Base-by-base conservation (phyloP, 2,888 invertebrate species). In the Spisula subtruncata region DNA sequence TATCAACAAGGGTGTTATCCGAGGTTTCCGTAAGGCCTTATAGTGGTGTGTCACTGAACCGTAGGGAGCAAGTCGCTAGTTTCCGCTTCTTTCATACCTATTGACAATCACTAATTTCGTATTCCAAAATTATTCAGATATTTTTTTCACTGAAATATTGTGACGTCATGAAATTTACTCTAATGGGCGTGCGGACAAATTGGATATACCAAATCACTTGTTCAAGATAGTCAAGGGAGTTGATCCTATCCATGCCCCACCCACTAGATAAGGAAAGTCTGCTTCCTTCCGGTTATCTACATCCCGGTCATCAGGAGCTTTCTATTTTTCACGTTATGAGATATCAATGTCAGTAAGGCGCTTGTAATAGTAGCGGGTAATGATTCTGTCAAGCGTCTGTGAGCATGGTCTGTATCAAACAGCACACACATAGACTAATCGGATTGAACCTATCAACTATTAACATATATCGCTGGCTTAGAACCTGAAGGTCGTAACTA, bases 1-100 rank as follows among this genome's bases (percentile, higher is more conserved):
- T 81, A 79, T 89, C 85, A 86, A 89, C 90, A 92, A 90, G 88
- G 90, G 90, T 92, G 91, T 92, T 92, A 91, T 86, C 71, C 83
- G 46, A 25, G 41, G 83, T 87, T 87, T 87, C 87, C 87, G 87
- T 80, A 79, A 41, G n/a, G 54, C n/a, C 83, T 87, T 83, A 80
- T 79, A 80, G 75, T 79, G 25, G 51, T 80, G 71, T 66, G 54
- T 83, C 54, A 80, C 54, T 60, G 87, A 56, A 83, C 83, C 56
- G 54, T 80, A 32, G 84, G 48, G 84, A 66, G 75, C 75, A 75
- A 84, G 84, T 85, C 80, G 79, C 51, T 10, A 80, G 71, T 71
- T 80, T 85, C 85, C 85, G 85, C 35, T 79, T 32, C 41, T 84
- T 84, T 84, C 84, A 71, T 51, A 51, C 51, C 18, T 84, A 84